phyloP scores from a whole-genome alignment of 1,140 invertebrate genomes.

The Bradysia coprophila region DNA sequence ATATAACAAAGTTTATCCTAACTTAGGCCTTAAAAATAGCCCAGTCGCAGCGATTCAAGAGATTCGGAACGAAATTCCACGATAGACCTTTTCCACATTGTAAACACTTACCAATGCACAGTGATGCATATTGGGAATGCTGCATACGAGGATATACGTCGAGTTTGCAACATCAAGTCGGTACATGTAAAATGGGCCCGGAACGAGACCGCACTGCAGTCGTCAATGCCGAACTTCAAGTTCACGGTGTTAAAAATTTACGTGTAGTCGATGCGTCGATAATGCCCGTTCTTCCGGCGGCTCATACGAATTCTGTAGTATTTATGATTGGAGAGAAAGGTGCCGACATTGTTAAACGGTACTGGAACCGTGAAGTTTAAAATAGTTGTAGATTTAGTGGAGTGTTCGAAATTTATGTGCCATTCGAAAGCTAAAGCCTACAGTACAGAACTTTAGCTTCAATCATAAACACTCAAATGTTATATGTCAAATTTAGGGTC shows the following conservation, averaged over 20 bases:
- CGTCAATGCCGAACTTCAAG: slow-evolving; percentile 51
- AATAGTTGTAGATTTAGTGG: no score
- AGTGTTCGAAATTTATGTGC: no score
- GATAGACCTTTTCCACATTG: slow-evolving; percentile 46
- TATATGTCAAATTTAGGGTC: no score
- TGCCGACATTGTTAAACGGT: slow-evolving; percentile 36
- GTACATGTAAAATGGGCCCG: slow-evolving; percentile 66
- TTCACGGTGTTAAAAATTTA: slow-evolving; percentile 43
- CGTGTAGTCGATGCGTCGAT: slow-evolving; percentile 58
- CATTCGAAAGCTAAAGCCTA: no score
- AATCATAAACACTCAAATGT: no score
- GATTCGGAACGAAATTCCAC: slow-evolving; percentile 38
- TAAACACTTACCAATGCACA: slow-evolving; percentile 31
- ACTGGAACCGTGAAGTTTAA: slow-evolving; percentile 22
- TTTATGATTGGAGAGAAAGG: slow-evolving; percentile 46
- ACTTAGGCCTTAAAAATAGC: slow-evolving; percentile 36
- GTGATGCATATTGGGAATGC: slow-evolving; percentile 57
- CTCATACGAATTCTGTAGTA: slow-evolving; percentile 37
- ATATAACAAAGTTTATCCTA: slow-evolving; percentile 3
- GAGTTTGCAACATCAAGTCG: slow-evolving; percentile 56
- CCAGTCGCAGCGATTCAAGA: slow-evolving; percentile 36
- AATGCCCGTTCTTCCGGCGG: slow-evolving; percentile 39
- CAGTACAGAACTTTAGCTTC: no score
- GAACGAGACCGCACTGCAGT: slow-evolving; percentile 42
- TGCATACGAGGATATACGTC: slow-evolving; percentile 41